phyloP scores from a whole-genome alignment of 2,797 vertebrate species.

The Sebastes minor region DNA sequence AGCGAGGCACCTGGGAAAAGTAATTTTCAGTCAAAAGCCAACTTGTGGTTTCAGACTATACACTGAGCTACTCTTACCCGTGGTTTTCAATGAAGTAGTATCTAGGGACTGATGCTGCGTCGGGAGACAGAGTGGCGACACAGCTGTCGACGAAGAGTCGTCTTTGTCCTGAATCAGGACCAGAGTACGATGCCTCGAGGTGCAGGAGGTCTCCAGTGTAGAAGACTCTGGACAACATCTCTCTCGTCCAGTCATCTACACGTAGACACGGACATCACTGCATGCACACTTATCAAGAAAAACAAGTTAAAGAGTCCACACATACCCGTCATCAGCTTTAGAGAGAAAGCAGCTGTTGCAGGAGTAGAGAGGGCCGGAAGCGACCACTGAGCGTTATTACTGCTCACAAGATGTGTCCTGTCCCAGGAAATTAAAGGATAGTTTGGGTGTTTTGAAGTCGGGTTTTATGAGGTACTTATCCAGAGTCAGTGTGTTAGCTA shows the following conservation, averaged over 20 bases:
- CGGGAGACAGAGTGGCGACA: slow-evolving; percentile 55
- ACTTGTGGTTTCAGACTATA: background rate
- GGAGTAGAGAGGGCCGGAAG: background rate
- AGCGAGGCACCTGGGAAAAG: slow-evolving; percentile 43
- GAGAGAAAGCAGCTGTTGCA: slow-evolving; percentile 20
- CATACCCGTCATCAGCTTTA: slow-evolving; percentile 58
- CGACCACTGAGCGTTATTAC: background rate
- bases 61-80: slow-evolving; percentile 15
- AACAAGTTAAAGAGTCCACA: background rate
- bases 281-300: background rate
- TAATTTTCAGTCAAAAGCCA: background rate
- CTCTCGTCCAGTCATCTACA: slow-evolving; percentile 51
- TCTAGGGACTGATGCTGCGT: slow-evolving; percentile 47
- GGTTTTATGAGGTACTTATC: too few species aligned
- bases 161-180: background rate
- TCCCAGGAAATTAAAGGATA: background rate
- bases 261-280: background rate
- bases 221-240: slow-evolving; percentile 24
- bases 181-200: slow-evolving; percentile 45
- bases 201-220: slow-evolving; percentile 51
- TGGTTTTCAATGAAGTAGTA: slow-evolving; percentile 61
- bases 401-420: slow-evolving; percentile 62
- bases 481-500: too few species aligned
- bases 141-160: slow-evolving; percentile 46
- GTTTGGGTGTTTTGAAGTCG: too few species aligned